Conservation (phyloP, 1,140 invertebrate genomes). For the Ooceraea biroi region DNA sequence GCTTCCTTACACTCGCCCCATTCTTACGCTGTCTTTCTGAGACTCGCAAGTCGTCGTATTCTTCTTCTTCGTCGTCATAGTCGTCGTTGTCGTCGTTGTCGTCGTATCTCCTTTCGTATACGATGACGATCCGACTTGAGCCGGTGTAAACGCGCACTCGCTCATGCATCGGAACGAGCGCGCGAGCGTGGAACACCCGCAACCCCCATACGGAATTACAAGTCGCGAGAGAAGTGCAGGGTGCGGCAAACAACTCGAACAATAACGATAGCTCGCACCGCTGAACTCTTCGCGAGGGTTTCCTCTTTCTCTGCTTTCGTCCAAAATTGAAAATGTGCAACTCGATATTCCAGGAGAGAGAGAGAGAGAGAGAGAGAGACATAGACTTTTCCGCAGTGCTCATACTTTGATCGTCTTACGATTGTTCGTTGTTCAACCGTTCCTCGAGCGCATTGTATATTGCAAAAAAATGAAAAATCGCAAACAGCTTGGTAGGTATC, state of each 20-base stretch:
- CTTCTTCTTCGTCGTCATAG: background rate
- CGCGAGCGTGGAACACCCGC: constrained; percentile 25
- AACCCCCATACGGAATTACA: constrained; percentile 49
- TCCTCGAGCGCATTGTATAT: background rate
- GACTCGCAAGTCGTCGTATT: background rate
- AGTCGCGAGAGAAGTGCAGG: constrained; percentile 33
- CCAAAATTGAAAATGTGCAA: constrained; percentile 33
- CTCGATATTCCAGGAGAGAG: background rate
- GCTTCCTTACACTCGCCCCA: constrained; percentile 5
- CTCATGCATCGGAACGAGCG: constrained; percentile 24
- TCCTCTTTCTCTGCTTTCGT: background rate
- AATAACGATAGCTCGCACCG: background rate
- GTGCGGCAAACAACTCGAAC: constrained; percentile 37
- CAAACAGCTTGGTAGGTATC: constrained; percentile 10
- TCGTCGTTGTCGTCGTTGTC: background rate
- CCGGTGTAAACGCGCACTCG: constrained; percentile 30
- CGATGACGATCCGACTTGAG: constrained; percentile 38
- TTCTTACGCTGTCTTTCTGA: constrained; percentile 30
- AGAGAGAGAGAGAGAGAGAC: background rate
- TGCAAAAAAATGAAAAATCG: constrained; percentile 6
- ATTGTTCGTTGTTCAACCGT: background rate
- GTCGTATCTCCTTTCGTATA: background rate
- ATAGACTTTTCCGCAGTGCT: background rate
- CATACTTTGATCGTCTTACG: background rate
- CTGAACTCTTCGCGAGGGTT: constrained; percentile 28